A percentile compares a stretch with the other conserved stretches of the same genome.
phyloP scores from a whole-genome alignment of 2,797 vertebrate species.

The Manis javanica region DNA sequence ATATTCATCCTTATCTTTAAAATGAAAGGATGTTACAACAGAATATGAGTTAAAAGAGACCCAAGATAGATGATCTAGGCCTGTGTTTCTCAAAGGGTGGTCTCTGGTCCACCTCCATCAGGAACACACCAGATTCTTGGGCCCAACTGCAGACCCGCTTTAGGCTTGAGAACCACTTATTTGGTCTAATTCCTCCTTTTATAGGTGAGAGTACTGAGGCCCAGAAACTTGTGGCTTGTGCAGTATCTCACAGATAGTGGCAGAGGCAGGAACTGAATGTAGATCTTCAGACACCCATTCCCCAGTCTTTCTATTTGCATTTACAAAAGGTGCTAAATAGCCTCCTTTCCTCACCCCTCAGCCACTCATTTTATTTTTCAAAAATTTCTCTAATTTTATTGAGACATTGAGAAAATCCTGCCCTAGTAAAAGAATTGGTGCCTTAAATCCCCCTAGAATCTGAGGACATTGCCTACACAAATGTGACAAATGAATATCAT shows the following conservation, averaged over 20 bases:
- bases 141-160: background rate
- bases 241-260: background rate
- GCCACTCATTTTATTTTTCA: background rate
- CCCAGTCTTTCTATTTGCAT: fast-evolving
- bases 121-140: background rate
- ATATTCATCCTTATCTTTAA: background rate
- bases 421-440: background rate
- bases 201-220: background rate
- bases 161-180: background rate
- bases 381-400: background rate
- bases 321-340: fast-evolving
- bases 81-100: background rate
- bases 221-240: no score
- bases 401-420: slow-evolving; percentile 31
- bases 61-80: background rate
- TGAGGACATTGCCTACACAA: background rate
- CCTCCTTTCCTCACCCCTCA: background rate
- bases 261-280: background rate
- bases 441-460: background rate
- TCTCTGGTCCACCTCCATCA: background rate
- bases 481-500: background rate
- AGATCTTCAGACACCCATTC: background rate
- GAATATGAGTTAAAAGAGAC: background rate
- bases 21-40: background rate
- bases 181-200: background rate